Evolutionary conservation across 2,113 vertebrate species (phyloP).

Genomic region (Actinemys pallida): DNA sequence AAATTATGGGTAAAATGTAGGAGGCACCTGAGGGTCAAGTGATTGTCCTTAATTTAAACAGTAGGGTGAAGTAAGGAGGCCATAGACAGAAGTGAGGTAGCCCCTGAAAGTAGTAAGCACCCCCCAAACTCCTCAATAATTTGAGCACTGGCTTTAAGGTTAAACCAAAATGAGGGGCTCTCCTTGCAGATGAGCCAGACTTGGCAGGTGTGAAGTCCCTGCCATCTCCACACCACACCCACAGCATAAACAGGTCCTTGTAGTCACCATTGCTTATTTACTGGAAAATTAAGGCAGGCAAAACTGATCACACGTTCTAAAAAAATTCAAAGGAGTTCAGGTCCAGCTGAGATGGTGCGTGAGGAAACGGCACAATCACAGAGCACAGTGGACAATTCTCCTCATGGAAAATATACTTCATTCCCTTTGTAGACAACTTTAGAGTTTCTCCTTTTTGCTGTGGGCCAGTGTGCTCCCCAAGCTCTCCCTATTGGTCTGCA

Average conservation of each 20-base stretch:
- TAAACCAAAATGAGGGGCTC: neutral
- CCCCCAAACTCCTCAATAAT: neutral
- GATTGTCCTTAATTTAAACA: neutral
- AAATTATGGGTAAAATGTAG: neutral
- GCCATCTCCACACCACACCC: accelerated
- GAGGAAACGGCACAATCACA: neutral
- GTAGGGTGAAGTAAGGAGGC: neutral
- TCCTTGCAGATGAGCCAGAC: neutral
- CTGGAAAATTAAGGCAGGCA: too few relatives aligned
- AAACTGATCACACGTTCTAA: too few relatives aligned
- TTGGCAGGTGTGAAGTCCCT: accelerated
- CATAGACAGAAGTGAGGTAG: neutral
- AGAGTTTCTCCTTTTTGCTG: neutral
- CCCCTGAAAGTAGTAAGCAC: neutral
- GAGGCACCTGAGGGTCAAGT: neutral
- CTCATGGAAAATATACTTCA: neutral
- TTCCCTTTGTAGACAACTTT: neutral
- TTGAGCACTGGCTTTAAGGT: neutral
- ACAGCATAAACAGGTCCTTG: accelerated
- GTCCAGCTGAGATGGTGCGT: neutral
- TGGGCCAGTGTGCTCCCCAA: neutral
- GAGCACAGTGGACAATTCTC: neutral
- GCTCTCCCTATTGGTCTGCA: neutral
- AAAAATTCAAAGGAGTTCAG: accelerated
- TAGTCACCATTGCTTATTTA: accelerated